Evolutionary conservation across 2,113 vertebrate genomes (phyloP), one percentile per base, ranked within the genome.

Genomic region (Phrynocephalus versicolor): DNA sequence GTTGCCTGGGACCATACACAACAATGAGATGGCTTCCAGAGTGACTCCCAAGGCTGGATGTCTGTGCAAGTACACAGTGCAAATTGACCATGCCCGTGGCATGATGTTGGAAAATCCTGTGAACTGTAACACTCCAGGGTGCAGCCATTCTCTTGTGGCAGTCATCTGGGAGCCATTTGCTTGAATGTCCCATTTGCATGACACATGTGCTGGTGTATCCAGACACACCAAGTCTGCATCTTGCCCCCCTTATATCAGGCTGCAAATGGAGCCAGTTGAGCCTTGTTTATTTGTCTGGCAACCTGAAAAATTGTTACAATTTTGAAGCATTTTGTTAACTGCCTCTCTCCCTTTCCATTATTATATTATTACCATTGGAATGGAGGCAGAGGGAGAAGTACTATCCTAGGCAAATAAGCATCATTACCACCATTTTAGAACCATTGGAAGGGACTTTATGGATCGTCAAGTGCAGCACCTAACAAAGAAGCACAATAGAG

Each of bases 141-240:
- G 75, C 18, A 79, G 76, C 65, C 37, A 45, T 72, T 18, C 33
- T 37, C 13, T 78, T 67, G 19, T 71, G 69, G 67, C 33, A 57
- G 35, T 70, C 84, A 79, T 85, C 67, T 85, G 84, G 64, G 75
- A 79, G 69, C 14, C 39, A 72, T 79, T 79, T 13, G 33, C 41
- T 39, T 33, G 57, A 70, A 78, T 41, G 33, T n/a, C 18, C 62
- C 45, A 78, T 85, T 79, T 85, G 67, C 76, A 79, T 21, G 57
- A 23, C 37, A 45, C 55, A 62, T 79, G 69, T 45, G 60, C 30
- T 33, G n/a, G 25, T 35, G 30, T 71, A 79, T 13, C 55, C 67
- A 33, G 30, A 58, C 35, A 35, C 35, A 71, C 75, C 23, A 57
- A 57, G 62, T 15, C 45, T 69, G 67, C n/a, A 77, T 30, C 23